Evolutionary conservation across 1,140 invertebrate species (phyloP), one percentile per base, ranked within the genome.

Genomic region (Meloidogyne exigua): DNA sequence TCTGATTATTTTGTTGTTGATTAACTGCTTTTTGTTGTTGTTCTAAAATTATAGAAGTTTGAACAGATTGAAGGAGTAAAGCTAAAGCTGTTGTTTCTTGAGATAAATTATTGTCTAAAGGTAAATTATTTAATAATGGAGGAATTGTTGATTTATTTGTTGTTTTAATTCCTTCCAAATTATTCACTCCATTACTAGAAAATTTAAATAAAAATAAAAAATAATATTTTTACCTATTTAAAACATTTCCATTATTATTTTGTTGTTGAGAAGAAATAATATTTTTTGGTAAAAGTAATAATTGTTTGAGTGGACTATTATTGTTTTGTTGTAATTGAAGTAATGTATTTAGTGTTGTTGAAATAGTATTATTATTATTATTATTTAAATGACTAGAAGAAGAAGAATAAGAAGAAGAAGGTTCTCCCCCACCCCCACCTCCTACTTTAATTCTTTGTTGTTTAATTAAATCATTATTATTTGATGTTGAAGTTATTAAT

Each of bases 51-150:
- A 73, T 73, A 13, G 72, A 73, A 32, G 42, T 73, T 32, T 73
- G 72, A 7, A 80, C 23, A 12, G 78, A 76, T 18, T 80, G 80
- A 9, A 81, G 36, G 1, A 80, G 42, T 10, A 77, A 26, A 28
- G 73, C 72, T 32, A 81, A 28, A 15, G 74, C 65, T 62, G 66
- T 42, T 39, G 69, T 64, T 32, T 75, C 42, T 15, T 7, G 9
- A 49, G 21, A 18, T 25, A 10, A 3, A 21, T 57, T 57, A 21
- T 26, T 21, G 39, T 66, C 28, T 18, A 15, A 18, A 3, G 44
- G 44, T n/a, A n/a, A n/a, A n/a, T n/a, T n/a, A n/a, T n/a, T n/a
- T 18, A 15, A 15, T 49, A 49, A 49, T 15, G 13, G 18, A 57
- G n/a, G n/a, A n/a, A 1, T 15, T 44, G 49, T n/a, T n/a, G 18